A percentile compares a stretch with the other conserved stretches of the same genome.
phyloP scores from a whole-genome alignment of 2,888 invertebrate genomes.

The Lithophane ornitopus region DNA sequence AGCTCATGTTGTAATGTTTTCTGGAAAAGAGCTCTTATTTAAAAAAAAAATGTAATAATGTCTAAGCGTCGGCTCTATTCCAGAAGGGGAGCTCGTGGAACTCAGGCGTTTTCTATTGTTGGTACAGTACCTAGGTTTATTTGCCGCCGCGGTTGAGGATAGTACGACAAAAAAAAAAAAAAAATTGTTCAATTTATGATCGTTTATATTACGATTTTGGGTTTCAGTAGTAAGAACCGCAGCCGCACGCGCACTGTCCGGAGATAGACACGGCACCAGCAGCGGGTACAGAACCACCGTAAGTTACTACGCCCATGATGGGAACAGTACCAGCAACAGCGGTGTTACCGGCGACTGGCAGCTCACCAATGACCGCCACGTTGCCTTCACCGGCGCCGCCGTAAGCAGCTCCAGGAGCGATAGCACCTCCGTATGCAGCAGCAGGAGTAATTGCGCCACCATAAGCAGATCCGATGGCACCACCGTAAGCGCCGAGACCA shows the following conservation, averaged over 20 bases:
- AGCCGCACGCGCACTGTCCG: conserved; percentile 50
- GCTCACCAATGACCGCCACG: conserved; percentile 69
- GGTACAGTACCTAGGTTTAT: too few species aligned
- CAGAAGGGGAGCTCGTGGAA: too few species aligned
- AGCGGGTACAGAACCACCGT: conserved; percentile 31
- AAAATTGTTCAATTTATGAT: background rate
- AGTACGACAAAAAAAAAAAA: too few species aligned
- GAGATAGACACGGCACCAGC: conserved; percentile 51
- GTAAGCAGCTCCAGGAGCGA: conserved; percentile 22
- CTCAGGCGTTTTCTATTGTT: too few species aligned
- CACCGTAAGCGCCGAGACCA: conserved; percentile 18
- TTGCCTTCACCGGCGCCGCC: conserved; percentile 69
- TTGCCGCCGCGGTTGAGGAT: too few species aligned
- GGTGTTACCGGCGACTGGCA: conserved; percentile 53
- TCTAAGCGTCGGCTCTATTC: too few species aligned
- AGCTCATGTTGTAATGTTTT: too few species aligned
- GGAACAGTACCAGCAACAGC: conserved; percentile 63
- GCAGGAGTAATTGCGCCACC: conserved; percentile 11
- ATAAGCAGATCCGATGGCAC: background rate
- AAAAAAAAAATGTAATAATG: too few species aligned
- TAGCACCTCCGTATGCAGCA: conserved; percentile 18
- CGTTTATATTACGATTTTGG: background rate
- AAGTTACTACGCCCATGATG: conserved; percentile 70
- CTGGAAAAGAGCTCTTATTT: too few species aligned
- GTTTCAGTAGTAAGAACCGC: conserved; percentile 19